Conservation (phyloP, 1,140 invertebrate genomes). For the Papilio xuthus region DNA sequence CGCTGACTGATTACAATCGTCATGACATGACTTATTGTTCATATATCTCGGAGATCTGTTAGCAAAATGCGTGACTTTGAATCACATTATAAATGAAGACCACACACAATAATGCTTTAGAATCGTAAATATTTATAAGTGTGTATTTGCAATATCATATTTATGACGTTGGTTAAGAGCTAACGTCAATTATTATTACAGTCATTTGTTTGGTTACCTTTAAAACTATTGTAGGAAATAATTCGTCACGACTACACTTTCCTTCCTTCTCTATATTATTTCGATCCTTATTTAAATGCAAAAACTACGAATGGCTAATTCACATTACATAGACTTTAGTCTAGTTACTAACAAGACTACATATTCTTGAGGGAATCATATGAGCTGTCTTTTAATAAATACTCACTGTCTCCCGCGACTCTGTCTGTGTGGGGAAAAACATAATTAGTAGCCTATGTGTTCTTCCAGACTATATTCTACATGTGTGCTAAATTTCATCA, state of each 20-base stretch:
- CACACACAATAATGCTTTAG: slow-evolving; percentile 28
- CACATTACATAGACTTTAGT: too few species aligned
- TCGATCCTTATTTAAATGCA: too few species aligned
- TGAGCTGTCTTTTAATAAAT: too few species aligned
- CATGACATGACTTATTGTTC: slow-evolving; percentile 27
- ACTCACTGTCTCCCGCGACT: too few species aligned
- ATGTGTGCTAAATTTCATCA: too few species aligned
- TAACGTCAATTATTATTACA: background rate
- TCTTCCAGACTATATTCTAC: too few species aligned
- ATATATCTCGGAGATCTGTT: slow-evolving; percentile 30
- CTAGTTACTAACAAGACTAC: too few species aligned
- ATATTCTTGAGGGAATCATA: too few species aligned
- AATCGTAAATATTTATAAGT: slow-evolving; percentile 30
- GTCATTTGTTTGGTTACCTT: background rate
- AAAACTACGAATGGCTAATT: too few species aligned
- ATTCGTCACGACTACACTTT: background rate
- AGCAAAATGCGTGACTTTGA: slow-evolving; percentile 29
- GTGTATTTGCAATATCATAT: background rate
- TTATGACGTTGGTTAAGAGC: background rate
- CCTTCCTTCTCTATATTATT: background rate
- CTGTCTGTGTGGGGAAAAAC: too few species aligned
- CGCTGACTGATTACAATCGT: slow-evolving; percentile 29
- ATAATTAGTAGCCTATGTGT: too few species aligned
- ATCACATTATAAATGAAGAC: slow-evolving; percentile 33
- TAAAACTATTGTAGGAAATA: background rate